phyloP scores from a whole-genome alignment of 2,888 invertebrate species.

The Gisinianus flammeolus region DNA sequence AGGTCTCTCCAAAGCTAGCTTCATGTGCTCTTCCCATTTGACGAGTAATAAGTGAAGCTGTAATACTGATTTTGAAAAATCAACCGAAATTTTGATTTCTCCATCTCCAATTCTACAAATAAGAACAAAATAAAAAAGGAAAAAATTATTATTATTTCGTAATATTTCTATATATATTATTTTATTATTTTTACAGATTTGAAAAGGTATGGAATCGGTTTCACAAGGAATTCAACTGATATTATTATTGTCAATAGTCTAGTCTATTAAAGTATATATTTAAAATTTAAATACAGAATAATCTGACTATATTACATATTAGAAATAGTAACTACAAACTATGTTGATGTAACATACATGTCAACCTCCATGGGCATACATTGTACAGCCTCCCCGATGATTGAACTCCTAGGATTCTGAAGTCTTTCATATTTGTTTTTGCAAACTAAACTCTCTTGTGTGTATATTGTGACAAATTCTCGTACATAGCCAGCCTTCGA shows the following conservation, averaged over 20 bases:
- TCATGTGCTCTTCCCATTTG: slow-evolving; percentile 20
- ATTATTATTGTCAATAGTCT: neutral
- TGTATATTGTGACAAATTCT: neutral
- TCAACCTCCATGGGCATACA: neutral
- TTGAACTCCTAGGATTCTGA: neutral
- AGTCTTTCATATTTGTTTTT: neutral
- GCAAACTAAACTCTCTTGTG: no score
- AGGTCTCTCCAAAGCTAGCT: neutral
- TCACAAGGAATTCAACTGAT: slow-evolving; percentile 13
- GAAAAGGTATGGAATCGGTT: no score
- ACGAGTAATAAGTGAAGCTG: neutral
- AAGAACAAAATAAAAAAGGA: neutral
- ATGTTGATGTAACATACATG: neutral
- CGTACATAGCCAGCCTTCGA: slow-evolving; percentile 12
- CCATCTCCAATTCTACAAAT: neutral
- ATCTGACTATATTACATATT: no score
- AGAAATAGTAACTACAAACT: no score
- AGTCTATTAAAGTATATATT: neutral
- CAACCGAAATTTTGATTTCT: neutral
- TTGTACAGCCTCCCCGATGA: neutral
- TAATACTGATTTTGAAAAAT: slow-evolving; percentile 9
- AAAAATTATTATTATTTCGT: neutral
- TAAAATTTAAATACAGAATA: no score
- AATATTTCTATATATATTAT: neutral
- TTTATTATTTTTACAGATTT: neutral